A percentile compares a stretch with the other conserved stretches of the same genome.
phyloP scores from a whole-genome alignment of 2,113 vertebrate genomes.

The Poicephalus gulielmi region DNA sequence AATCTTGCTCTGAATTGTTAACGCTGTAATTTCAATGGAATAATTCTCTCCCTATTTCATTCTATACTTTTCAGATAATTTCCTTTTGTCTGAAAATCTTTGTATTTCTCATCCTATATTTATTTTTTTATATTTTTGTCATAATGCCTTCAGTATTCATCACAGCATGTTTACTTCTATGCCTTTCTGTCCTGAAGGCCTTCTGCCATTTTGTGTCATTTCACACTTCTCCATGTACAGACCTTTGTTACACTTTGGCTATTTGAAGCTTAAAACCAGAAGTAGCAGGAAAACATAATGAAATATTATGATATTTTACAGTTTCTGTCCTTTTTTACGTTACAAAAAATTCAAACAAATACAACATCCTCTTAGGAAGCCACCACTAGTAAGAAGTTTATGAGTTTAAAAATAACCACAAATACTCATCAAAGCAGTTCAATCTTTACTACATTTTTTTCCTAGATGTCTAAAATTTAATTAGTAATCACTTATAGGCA shows the following conservation, averaged over 20 bases:
- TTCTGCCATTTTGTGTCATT: neutral
- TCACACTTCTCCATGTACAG: neutral
- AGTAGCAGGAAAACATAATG: neutral
- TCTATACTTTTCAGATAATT: neutral
- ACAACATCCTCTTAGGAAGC: neutral
- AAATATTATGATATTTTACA: neutral
- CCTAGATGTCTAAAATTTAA: neutral
- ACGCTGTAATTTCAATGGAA: neutral
- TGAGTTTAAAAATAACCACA: neutral
- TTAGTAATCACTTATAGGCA: neutral
- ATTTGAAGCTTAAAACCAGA: neutral
- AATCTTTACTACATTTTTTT: neutral
- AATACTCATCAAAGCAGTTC: neutral
- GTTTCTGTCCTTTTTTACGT: neutral
- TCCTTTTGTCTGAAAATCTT: neutral
- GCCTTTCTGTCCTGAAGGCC: neutral
- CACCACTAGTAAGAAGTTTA: neutral
- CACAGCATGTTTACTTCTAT: neutral
- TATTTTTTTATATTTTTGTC: neutral
- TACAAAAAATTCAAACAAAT: neutral
- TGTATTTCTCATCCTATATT: neutral
- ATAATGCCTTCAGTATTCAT: neutral
- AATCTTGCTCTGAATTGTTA: neutral
- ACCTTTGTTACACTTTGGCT: neutral
- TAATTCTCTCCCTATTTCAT: neutral